These are phyloP conservation scores for Linnaemya tessellans DNA, from an alignment of 2,888 invertebrate species.

Conservation along the genomic window DNA sequence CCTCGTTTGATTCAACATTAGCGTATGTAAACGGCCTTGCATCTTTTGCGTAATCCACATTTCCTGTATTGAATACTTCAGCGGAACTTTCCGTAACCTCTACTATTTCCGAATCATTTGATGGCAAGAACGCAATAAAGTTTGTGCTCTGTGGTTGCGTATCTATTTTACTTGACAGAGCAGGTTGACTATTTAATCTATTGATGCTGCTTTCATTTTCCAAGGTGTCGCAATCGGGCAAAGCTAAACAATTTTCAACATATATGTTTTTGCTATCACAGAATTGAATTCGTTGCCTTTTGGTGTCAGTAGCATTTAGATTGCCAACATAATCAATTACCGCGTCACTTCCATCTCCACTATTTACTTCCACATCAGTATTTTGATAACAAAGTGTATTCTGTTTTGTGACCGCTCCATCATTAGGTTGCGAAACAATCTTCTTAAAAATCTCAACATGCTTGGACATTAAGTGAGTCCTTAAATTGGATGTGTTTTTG, in stretches of 20 bases:
- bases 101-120: slow-evolving; percentile 7
- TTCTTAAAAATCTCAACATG: slow-evolving; percentile 76
- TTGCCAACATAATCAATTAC: neutral
- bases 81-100: neutral
- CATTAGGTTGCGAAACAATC: slow-evolving; percentile 58
- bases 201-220: neutral
- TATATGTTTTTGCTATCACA: no score
- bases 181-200: neutral
- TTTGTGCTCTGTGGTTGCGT: slow-evolving; percentile 1
- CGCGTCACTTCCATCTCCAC: neutral
- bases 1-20: neutral
- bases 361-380: neutral
- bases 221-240: slow-evolving; percentile 15
- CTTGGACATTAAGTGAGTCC: slow-evolving; percentile 77
- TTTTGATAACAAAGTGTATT: neutral
- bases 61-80: neutral
- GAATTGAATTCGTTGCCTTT: slow-evolving; percentile 9
- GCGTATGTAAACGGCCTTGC: neutral
- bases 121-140: slow-evolving; percentile 3
- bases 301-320: neutral
- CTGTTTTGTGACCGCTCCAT: neutral
- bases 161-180: neutral
- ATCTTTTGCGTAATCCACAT: neutral
- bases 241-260: neutral
- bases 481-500: slow-evolving; percentile 78